These are phyloP conservation scores for Hexactinellida sp. DNA, from an alignment of 37 sponge, comb jelly and placozoan species.

Conservation along the genomic window DNA sequence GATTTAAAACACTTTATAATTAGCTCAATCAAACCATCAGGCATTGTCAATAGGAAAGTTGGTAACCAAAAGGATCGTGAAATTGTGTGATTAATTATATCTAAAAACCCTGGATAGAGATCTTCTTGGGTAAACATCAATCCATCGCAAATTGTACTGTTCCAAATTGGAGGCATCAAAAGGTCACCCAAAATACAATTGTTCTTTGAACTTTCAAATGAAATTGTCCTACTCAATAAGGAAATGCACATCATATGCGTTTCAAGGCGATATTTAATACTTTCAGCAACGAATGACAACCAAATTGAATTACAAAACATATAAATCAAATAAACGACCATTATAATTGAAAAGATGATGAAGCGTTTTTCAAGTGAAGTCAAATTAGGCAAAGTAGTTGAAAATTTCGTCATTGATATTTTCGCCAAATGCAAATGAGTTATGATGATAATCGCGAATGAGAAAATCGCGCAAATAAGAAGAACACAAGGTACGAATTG, in stretches of 20 bases:
- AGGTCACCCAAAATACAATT: not conserved
- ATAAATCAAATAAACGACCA: not conserved
- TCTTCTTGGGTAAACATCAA: not conserved
- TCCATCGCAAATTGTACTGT: not conserved
- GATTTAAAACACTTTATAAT: no score
- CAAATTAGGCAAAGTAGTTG: not conserved
- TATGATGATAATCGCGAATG: not conserved
- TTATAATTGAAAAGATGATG: not conserved
- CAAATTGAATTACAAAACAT: constrained; percentile 5
- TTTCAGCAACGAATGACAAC: not conserved
- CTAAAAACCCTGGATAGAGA: not conserved
- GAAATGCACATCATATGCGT: not conserved
- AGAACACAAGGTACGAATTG: not conserved
- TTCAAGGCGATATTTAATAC: not conserved
- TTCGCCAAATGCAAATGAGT: not conserved
- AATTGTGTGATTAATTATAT: not conserved
- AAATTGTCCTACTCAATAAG: not conserved
- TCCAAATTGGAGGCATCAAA: not conserved
- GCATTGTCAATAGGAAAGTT: not conserved
- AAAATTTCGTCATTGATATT: not conserved
- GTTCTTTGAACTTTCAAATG: not conserved
- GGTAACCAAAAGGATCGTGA: not conserved
- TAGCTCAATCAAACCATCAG: not conserved
- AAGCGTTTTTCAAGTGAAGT: not conserved
- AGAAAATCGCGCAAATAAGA: not conserved